Conservation (phyloP, 30 jellyfish, hydroid and myxozoan species). For the Catostylus mosaicus region DNA sequence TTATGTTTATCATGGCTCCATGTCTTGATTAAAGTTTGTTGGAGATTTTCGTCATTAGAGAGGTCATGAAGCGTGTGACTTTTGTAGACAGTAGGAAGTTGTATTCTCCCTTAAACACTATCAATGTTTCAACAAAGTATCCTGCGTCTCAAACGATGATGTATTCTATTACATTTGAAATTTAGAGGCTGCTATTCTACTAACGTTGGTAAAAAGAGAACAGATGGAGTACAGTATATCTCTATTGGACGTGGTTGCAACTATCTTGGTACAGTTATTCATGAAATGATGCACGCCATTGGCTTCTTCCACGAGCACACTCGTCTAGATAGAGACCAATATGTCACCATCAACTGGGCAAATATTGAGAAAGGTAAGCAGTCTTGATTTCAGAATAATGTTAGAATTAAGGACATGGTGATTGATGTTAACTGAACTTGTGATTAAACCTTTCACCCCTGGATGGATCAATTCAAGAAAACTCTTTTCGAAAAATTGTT, state of each 20-base stretch:
- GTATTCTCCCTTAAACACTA: no score
- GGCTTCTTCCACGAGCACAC: slow-evolving; percentile 74
- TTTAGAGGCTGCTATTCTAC: slow-evolving; percentile 45
- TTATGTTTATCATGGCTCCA: not conserved
- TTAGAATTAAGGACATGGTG: not conserved
- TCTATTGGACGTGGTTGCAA: slow-evolving; percentile 58
- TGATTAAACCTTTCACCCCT: no score
- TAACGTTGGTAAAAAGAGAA: slow-evolving; percentile 9
- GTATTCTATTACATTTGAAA: not conserved
- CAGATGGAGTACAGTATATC: slow-evolving; percentile 39
- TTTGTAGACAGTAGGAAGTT: no score
- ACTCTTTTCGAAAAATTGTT: no score
- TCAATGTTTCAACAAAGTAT: no score
- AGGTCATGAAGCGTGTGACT: not conserved
- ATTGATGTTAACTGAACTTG: not conserved
- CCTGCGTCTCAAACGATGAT: no score
- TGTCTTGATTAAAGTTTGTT: not conserved
- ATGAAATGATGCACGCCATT: slow-evolving; percentile 70
- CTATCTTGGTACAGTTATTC: slow-evolving; percentile 53
- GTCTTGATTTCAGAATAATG: no score
- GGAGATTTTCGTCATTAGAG: not conserved
- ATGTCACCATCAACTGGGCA: slow-evolving; percentile 31
- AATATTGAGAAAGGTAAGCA: slow-evolving; percentile 37
- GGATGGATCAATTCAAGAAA: no score
- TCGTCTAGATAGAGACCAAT: slow-evolving; percentile 65